These are phyloP conservation scores for Catagonus wagneri DNA, from an alignment of 2,113 vertebrate genomes.

Conservation along the genomic window DNA sequence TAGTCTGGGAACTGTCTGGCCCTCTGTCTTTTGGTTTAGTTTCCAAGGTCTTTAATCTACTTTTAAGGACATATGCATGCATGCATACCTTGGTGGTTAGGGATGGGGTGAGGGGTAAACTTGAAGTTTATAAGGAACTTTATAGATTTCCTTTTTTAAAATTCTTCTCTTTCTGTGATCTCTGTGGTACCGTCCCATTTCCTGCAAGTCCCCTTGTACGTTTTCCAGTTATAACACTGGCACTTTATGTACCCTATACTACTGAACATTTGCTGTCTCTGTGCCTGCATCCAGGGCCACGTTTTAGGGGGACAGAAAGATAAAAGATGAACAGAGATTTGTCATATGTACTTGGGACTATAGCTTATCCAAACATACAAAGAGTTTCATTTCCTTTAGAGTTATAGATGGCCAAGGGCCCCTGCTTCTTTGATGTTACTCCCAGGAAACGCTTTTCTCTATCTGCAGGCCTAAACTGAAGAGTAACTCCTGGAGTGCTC, in stretches of 20 bases:
- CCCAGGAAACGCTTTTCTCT: background rate
- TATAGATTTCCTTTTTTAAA: background rate
- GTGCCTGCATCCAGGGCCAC: background rate
- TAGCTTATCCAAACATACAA: background rate
- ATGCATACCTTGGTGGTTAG: background rate
- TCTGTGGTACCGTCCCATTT: background rate
- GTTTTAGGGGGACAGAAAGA: background rate
- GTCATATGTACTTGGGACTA: fast-evolving
- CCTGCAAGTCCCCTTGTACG: background rate
- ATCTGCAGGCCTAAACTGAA: background rate
- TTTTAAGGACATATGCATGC: background rate
- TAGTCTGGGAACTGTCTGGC: background rate
- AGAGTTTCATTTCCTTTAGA: background rate
- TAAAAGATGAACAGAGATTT: background rate
- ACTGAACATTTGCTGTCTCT: background rate
- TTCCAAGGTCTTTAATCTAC: background rate
- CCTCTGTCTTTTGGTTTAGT: background rate
- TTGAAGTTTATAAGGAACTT: background rate
- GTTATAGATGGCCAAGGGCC: fast-evolving
- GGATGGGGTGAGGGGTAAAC: background rate
- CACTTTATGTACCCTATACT: background rate
- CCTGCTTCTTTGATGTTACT: no score
- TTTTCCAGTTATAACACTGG: background rate
- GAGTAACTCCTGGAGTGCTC: background rate
- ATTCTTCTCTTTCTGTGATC: background rate